Base-by-base conservation (phyloP, 2,113 vertebrate genomes). In the Bubalus kerabau region DNA sequence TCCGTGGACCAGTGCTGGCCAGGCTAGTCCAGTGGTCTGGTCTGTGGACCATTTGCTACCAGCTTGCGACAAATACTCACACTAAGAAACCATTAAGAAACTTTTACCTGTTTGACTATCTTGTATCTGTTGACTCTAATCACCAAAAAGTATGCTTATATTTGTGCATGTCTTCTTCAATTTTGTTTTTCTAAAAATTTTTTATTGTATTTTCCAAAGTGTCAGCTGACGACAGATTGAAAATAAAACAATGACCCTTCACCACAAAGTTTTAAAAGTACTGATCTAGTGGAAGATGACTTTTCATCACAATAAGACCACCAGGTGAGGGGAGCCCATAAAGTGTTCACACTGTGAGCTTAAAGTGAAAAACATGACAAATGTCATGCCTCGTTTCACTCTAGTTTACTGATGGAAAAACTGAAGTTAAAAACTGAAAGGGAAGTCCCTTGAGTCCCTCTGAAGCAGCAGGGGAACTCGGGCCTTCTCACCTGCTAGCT, bases 151-250 rank as follows among this genome's bases (percentile, higher is more conserved):
- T 76, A 10, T 50, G 62, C 43, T 86, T 95, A n/a, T 8, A 80
- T 71, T 93, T 91, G 23, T 90, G 1, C 40, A 28, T 28, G 17
- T 64, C 30, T 59, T 80, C 74, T 84, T 32, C 54, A 52, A 88
- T 89, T 92, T 95, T 46, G 48, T 85, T 87, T 87, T 76, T 89
- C 26, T 82, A 80, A 87, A 91, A 89, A 78, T 78, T 84, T 95
- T 87, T 86, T 57, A 64, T 12, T 96, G n/a, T 40, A 78, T 90
- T 94, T 87, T 92, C 15, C 78, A 88, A 93, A 46, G 7, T 46
- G 6, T 91, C 83, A 89, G 64, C 80, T 90, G 59, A 93, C 9
- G 60, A 74, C 21, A 74, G 23, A 86, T 88, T 89, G 16, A 83
- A 94, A 93, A 14, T 71, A 78, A 90, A 76, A 43, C 46, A 40